phyloP scores from a whole-genome alignment of 2,888 invertebrate genomes.

The Tenthredo scrophulariae region DNA sequence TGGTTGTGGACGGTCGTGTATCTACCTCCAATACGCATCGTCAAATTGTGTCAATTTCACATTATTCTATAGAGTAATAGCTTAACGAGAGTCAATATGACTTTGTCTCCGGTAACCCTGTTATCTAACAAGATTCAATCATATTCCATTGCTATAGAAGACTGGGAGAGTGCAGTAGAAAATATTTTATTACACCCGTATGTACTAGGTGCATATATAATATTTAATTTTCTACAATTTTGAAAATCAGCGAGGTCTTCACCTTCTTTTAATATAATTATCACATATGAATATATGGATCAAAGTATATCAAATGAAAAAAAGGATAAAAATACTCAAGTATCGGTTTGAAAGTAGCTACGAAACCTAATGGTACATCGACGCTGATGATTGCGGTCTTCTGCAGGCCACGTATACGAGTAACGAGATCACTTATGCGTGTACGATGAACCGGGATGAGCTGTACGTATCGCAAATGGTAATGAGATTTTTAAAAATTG shows the following conservation, averaged over 20 bases:
- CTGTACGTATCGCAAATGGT: no score
- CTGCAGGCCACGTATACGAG: no score
- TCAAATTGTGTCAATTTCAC: conserved; percentile 46
- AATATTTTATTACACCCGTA: not conserved
- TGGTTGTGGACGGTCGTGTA: not conserved
- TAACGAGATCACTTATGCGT: no score
- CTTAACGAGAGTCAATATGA: conserved; percentile 48
- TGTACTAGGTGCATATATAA: not conserved
- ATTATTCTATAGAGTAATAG: conserved; percentile 40
- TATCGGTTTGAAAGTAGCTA: no score
- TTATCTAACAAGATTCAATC: conserved; percentile 41
- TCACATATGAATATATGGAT: not conserved
- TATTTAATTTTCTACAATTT: not conserved
- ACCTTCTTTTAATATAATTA: not conserved
- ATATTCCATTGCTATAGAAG: conserved; percentile 34
- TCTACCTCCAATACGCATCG: not conserved
- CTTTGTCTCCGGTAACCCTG: conserved; percentile 45
- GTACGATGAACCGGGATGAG: no score
- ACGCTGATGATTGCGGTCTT: no score
- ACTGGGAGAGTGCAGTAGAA: conserved; percentile 11
- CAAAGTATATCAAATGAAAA: no score
- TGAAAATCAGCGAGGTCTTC: not conserved
- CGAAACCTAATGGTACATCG: no score
- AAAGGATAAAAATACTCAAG: no score
- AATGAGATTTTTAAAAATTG: no score